These are phyloP conservation scores for Lordiphosa mommai DNA, from an alignment of 1,140 invertebrate species.

Conservation along the genomic window DNA sequence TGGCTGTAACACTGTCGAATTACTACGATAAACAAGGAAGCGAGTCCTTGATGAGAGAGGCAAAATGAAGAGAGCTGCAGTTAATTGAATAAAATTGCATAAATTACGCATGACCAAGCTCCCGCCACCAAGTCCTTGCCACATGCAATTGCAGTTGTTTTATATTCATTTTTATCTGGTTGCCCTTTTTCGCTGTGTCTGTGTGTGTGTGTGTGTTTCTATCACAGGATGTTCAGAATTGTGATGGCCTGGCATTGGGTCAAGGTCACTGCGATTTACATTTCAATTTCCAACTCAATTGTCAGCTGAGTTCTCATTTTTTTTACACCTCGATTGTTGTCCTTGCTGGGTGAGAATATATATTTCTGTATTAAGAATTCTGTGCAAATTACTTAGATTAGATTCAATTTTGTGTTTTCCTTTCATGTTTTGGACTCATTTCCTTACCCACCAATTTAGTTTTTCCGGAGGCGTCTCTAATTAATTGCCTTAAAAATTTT, in stretches of 20 bases:
- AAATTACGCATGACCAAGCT: conserved; percentile 37
- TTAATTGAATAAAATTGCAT: conserved; percentile 43
- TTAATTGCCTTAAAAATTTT: conserved; percentile 54
- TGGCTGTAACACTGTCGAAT: no score
- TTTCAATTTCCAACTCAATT: conserved; percentile 23
- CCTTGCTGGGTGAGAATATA: conserved; percentile 17
- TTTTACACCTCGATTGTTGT: conserved; percentile 1
- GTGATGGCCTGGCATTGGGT: conserved; percentile 27
- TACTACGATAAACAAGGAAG: no score
- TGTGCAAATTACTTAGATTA: conserved; percentile 18
- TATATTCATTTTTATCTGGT: conserved; percentile 35
- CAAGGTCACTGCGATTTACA: conserved; percentile 35
- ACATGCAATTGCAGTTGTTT: conserved; percentile 16
- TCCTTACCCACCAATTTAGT: conserved; percentile 1
- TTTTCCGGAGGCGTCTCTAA: conserved; percentile 18
- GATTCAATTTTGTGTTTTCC: conserved; percentile 29
- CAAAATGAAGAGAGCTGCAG: conserved; percentile 10
- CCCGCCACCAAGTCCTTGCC: conserved; percentile 9
- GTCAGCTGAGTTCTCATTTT: not conserved
- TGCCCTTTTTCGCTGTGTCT: conserved; percentile 19
- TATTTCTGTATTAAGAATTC: not conserved
- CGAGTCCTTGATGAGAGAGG: no score
- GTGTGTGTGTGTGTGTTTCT: conserved; percentile 12
- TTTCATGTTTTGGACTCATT: conserved; percentile 13
- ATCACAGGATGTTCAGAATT: conserved; percentile 6